Percentiles rank a stretch among this genome's conserved stretches.
phyloP scores from a whole-genome alignment of 2,797 vertebrate genomes.

The Neostethus bicornis region DNA sequence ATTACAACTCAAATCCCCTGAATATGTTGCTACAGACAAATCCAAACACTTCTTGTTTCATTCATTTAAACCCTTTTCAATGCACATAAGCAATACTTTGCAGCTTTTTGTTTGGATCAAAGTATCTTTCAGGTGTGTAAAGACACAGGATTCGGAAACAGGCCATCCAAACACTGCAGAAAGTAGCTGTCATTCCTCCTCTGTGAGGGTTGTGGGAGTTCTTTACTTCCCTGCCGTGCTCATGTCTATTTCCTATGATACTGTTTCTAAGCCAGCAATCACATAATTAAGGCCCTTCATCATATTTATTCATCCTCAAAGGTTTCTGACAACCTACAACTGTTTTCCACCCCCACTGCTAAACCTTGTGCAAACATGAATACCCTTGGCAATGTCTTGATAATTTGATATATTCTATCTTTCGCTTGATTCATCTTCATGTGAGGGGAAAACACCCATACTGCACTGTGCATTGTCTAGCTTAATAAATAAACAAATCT shows the following conservation, averaged over 20 bases:
- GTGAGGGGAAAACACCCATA: slow-evolving; percentile 32
- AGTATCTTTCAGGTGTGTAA: slow-evolving; percentile 46
- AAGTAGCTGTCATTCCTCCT: slow-evolving; percentile 69
- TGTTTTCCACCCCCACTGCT: slow-evolving; percentile 70
- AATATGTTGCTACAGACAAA: slow-evolving; percentile 15
- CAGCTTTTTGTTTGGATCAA: slow-evolving; percentile 31
- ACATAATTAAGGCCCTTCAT: slow-evolving; percentile 77
- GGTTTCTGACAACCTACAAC: slow-evolving; percentile 76
- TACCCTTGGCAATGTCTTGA: slow-evolving; percentile 60
- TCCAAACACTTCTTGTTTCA: slow-evolving; percentile 17
- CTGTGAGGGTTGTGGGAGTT: slow-evolving; percentile 71
- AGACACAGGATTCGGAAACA: slow-evolving; percentile 32
- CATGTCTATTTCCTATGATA: slow-evolving; percentile 78
- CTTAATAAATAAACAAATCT: slow-evolving; percentile 41
- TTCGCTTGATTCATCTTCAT: slow-evolving; percentile 48
- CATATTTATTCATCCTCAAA: slow-evolving; percentile 77
- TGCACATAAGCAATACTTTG: slow-evolving; percentile 14
- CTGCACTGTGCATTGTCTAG: slow-evolving; percentile 21
- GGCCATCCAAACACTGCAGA: slow-evolving; percentile 44
- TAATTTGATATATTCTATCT: slow-evolving; percentile 62
- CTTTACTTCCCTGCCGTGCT: slow-evolving; percentile 59
- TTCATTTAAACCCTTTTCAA: slow-evolving; percentile 2
- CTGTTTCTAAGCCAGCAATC: slow-evolving; percentile 75
- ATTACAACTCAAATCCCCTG: slow-evolving; percentile 14
- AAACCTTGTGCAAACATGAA: slow-evolving; percentile 72